Conservation (phyloP, 2,888 invertebrate species). For the Tinea trinotella region DNA sequence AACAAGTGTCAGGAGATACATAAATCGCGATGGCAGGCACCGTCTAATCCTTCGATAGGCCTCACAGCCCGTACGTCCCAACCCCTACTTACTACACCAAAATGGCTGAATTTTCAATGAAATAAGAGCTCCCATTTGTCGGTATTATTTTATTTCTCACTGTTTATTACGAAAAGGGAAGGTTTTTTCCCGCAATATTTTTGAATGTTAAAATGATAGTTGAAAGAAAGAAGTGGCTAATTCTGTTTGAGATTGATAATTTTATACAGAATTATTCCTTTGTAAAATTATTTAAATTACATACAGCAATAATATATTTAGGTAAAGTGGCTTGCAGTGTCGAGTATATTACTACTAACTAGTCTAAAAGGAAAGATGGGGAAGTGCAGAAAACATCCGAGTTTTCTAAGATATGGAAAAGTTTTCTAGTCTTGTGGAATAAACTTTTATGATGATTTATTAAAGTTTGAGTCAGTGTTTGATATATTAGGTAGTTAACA, state of each 20-base stretch:
- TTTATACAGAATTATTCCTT: too few species aligned
- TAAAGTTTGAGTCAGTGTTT: constrained; percentile 1
- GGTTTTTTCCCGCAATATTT: too few species aligned
- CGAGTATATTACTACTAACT: too few species aligned
- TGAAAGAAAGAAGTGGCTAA: too few species aligned
- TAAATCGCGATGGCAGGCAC: constrained; percentile 37
- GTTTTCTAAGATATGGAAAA: background rate
- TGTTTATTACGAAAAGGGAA: too few species aligned
- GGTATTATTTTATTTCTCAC: constrained; percentile 19
- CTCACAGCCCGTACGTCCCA: background rate
- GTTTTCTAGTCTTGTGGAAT: background rate
- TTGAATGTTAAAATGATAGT: too few species aligned
- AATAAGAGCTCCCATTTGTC: constrained; percentile 30
- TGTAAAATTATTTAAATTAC: too few species aligned
- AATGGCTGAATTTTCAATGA: constrained; percentile 22
- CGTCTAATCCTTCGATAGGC: constrained; percentile 6
- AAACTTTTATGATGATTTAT: constrained; percentile 12
- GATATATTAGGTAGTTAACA: constrained; percentile 12
- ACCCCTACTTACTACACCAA: background rate
- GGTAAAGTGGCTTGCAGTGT: too few species aligned
- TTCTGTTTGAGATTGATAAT: too few species aligned
- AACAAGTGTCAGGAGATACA: constrained; percentile 60
- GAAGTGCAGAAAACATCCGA: background rate
- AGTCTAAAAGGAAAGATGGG: background rate
- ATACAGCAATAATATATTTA: too few species aligned